A percentile compares a stretch with the other conserved stretches of the same genome.
Evolutionary conservation across 2,797 vertebrate genomes (phyloP).

Genomic region (Apodemus agrarius): DNA sequence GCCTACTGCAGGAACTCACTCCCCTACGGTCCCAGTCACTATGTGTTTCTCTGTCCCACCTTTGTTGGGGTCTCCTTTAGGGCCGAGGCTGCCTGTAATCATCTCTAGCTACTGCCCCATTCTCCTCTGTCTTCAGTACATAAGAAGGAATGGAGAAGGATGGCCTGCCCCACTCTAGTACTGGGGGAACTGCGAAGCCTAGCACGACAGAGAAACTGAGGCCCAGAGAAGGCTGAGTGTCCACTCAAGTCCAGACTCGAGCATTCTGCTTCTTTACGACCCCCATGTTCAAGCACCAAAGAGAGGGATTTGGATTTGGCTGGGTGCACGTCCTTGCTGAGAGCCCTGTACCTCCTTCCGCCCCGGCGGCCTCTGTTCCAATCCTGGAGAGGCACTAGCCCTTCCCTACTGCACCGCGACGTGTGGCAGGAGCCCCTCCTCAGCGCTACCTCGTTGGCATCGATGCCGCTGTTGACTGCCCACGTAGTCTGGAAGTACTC

Average conservation of each 20-base stretch:
- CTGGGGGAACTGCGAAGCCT: neutral
- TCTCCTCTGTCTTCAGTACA: neutral
- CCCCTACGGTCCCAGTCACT: neutral
- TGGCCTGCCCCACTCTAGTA: too few species aligned
- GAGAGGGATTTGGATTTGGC: neutral
- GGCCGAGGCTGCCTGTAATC: neutral
- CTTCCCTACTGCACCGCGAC: rapidly evolving
- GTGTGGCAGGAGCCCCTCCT: neutral
- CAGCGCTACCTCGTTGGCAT: slow-evolving; percentile 93
- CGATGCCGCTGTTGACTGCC: slow-evolving; percentile 98
- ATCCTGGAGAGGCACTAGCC: rapidly evolving
- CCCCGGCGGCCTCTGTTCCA: neutral
- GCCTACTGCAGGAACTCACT: neutral
- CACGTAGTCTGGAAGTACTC: slow-evolving; percentile 99
- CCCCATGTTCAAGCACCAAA: neutral
- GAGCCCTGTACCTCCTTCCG: neutral
- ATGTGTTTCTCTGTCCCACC: neutral
- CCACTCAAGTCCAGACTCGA: neutral
- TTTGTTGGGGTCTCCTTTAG: slow-evolving; percentile 11
- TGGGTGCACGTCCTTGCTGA: neutral
- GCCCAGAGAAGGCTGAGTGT: neutral
- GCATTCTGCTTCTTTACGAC: neutral
- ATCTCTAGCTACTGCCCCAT: neutral
- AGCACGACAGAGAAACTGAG: neutral
- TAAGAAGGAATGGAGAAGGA: neutral